Conservation (phyloP, 2,888 invertebrate species). For the Ormyrus labotus region DNA sequence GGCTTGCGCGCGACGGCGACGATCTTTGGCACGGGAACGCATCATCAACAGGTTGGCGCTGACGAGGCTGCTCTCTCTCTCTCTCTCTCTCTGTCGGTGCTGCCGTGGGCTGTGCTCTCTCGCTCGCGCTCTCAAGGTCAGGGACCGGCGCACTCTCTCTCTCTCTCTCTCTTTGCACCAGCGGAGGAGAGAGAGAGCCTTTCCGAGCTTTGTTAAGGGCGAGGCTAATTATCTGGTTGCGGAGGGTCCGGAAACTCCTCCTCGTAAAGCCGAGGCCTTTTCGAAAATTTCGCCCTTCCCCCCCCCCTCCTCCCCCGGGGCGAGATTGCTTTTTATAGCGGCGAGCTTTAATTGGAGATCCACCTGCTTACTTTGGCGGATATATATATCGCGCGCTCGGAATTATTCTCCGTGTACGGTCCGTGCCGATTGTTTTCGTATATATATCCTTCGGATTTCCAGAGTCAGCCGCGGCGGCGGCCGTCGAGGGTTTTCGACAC, state of each 20-base stretch:
- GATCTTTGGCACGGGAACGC: constrained; percentile 59
- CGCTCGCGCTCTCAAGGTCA: constrained; percentile 32
- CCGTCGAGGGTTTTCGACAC: constrained; percentile 17
- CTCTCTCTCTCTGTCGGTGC: background rate
- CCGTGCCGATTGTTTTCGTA: background rate
- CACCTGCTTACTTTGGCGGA: background rate
- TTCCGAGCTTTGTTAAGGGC: constrained; percentile 57
- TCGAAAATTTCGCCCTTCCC: constrained; percentile 41
- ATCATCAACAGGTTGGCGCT: constrained; percentile 65
- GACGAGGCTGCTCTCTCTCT: constrained; percentile 38
- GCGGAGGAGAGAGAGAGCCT: background rate
- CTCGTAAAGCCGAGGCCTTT: constrained; percentile 39
- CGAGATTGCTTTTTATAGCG: constrained; percentile 34
- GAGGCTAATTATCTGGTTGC: constrained; percentile 34
- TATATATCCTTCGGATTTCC: background rate
- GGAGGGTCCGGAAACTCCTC: constrained; percentile 47
- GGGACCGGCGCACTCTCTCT: constrained; percentile 9
- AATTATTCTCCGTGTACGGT: background rate
- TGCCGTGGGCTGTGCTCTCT: background rate
- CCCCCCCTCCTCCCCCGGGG: constrained; percentile 1
- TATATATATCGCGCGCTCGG: background rate
- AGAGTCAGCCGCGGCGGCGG: background rate
- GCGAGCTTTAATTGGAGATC: background rate
- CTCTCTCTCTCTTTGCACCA: constrained; percentile 8
- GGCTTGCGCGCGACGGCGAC: constrained; percentile 25